Percentiles rank a stretch among this genome's conserved stretches.
phyloP scores from a whole-genome alignment of 2,888 invertebrate genomes.

The Lithophane leautieri region DNA sequence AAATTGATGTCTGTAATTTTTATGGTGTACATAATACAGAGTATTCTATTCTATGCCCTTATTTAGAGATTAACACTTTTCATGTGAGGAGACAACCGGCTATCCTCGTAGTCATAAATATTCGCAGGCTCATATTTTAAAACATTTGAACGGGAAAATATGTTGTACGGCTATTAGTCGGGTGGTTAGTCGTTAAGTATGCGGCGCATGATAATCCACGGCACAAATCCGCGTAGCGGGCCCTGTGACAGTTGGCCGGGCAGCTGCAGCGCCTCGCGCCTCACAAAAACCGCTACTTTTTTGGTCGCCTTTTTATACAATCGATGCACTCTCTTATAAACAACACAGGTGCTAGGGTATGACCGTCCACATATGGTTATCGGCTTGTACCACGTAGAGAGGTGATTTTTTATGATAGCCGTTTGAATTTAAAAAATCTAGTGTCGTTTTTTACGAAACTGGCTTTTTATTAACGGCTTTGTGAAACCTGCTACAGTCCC shows the following conservation, averaged over 20 bases:
- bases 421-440: slow-evolving; percentile 74
- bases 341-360: slow-evolving; percentile 90
- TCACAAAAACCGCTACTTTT: slow-evolving; percentile 89
- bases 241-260: slow-evolving; percentile 87
- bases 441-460: slow-evolving; percentile 62
- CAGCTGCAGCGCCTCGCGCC: slow-evolving; percentile 88
- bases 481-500: slow-evolving; percentile 60
- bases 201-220: slow-evolving; percentile 81
- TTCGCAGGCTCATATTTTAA: slow-evolving; percentile 61
- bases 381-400: slow-evolving; percentile 80
- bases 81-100: slow-evolving; percentile 18
- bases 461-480: slow-evolving; percentile 66
- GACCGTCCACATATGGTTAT: slow-evolving; percentile 89
- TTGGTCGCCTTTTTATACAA: slow-evolving; percentile 87
- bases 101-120: slow-evolving; percentile 25
- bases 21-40: no score
- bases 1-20: no score
- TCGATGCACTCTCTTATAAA: slow-evolving; percentile 89
- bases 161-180: slow-evolving; percentile 75
- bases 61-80: background rate
- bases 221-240: slow-evolving; percentile 84
- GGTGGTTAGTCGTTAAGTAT: slow-evolving; percentile 79
- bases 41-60: no score
- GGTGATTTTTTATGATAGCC: slow-evolving; percentile 81
- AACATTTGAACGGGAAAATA: slow-evolving; percentile 60